phyloP scores from a whole-genome alignment of 2,113 vertebrate species.

The Calyptommatus sinebrachiatus region DNA sequence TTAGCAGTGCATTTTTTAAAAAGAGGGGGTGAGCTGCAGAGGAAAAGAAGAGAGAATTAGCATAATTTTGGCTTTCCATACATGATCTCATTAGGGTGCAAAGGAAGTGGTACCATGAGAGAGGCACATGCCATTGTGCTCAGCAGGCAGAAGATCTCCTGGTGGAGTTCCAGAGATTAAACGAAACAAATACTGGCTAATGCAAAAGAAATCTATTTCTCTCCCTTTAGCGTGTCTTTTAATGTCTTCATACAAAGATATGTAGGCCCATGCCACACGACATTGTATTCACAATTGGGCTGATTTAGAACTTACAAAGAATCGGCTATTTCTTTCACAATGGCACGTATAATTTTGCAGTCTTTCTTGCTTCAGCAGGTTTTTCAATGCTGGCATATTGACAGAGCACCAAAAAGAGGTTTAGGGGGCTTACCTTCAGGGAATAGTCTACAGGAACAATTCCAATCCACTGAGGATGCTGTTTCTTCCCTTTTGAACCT shows the following conservation, averaged over 20 bases:
- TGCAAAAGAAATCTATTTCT: background rate
- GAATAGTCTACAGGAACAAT: too few species aligned
- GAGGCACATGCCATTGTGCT: conserved; percentile 7
- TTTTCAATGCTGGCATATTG: too few species aligned
- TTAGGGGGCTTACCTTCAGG: too few species aligned
- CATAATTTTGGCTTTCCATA: conserved; percentile 77
- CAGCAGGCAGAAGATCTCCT: conserved; percentile 23
- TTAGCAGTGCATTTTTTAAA: conserved; percentile 70
- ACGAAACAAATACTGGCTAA: background rate
- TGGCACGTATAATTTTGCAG: too few species aligned
- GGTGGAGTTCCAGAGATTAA: background rate
- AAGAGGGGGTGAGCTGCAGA: background rate
- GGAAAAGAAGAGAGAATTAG: conserved; percentile 58
- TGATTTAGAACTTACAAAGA: background rate
- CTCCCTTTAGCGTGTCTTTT: background rate
- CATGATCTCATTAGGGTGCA: conserved; percentile 65
- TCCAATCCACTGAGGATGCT: too few species aligned
- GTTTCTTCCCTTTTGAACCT: too few species aligned
- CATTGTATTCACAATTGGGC: too few species aligned
- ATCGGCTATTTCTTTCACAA: background rate
- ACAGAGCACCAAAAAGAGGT: too few species aligned
- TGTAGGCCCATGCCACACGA: background rate
- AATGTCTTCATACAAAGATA: background rate
- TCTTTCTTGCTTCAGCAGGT: too few species aligned
- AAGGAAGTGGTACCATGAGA: conserved; percentile 46